Evolutionary conservation across 2,113 vertebrate genomes (phyloP), one percentile per base, ranked within the genome.

Genomic region (Acanthisitta chloris): DNA sequence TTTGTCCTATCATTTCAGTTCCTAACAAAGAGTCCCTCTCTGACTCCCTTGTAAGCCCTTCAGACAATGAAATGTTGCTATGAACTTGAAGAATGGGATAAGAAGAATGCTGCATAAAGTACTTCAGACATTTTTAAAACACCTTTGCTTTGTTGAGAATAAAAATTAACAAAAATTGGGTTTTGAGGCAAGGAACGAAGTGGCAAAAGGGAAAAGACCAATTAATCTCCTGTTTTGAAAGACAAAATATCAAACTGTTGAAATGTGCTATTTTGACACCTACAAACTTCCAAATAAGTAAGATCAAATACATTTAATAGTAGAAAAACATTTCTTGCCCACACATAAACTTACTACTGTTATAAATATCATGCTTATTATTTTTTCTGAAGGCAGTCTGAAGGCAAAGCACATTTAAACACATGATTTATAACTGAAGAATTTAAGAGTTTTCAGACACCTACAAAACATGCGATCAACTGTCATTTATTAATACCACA

Each of bases 141-240:
- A 59, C 3, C 4, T 51, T 46, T 40, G 3, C 28, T 83, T 58
- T 38, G 2, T 5, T 87, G 14, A 46, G 26, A 79, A 90, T 17
- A 62, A 85, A 79, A 87, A 58, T 8, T 24, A 71, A 45, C 7
- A 51, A 33, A 55, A 42, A 12, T 2, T 10, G 0, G 1, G 15
- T 33, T 87, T 83, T 58, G n/a, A 55, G 28, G 6, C 14, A 84
- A 64, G 19, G 17, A 10, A 23, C 2, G 46, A 86, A 78, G 64
- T 0, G 1, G 2, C 7, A 2, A 14, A 45, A 73, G 2, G 10
- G 15, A 64, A 49, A 64, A 71, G 8, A 18, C 2, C 7, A 29
- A 28, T 28, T 52, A 0, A 26, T 46, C 1, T 73, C 7, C 3
- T 71, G 0, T 90, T 81, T 80, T 65, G 14, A 78, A 91, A 69